These are phyloP conservation scores for Paratilapia polleni DNA, from an alignment of 2,113 vertebrate genomes.

Conservation along the genomic window DNA sequence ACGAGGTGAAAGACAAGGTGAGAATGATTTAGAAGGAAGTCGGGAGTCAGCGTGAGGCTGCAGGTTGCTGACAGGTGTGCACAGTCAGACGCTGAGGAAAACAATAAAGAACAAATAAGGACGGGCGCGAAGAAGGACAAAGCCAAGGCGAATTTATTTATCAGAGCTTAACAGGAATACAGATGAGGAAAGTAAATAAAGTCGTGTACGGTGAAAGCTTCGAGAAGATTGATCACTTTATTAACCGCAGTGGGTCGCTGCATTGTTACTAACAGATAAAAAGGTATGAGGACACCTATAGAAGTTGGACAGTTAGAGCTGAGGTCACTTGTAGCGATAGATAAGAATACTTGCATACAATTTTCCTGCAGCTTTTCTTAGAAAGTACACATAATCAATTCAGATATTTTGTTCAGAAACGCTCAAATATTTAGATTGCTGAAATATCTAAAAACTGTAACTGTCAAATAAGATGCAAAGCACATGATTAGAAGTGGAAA, in stretches of 20 bases:
- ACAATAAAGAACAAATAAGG: conserved; percentile 2
- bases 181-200: neutral
- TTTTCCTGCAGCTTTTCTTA: neutral
- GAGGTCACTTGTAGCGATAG: neutral
- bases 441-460: too few relatives aligned
- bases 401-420: neutral
- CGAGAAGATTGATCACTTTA: neutral
- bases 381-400: neutral
- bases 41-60: neutral
- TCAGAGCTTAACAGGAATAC: neutral
- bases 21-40: conserved; percentile 8
- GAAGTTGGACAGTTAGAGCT: neutral
- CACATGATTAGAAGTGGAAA: too few relatives aligned
- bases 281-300: neutral
- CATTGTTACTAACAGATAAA: neutral
- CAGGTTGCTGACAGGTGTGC: neutral
- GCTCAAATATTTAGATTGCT: too few relatives aligned
- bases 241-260: neutral
- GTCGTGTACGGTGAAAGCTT: neutral
- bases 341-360: neutral
- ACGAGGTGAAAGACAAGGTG: neutral
- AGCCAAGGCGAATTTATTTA: neutral
- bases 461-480: too few relatives aligned
- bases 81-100: neutral
- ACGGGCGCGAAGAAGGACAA: neutral